phyloP scores from a whole-genome alignment of 64 coral and sea anemone genomes.

The Dendronephthya gigantea region DNA sequence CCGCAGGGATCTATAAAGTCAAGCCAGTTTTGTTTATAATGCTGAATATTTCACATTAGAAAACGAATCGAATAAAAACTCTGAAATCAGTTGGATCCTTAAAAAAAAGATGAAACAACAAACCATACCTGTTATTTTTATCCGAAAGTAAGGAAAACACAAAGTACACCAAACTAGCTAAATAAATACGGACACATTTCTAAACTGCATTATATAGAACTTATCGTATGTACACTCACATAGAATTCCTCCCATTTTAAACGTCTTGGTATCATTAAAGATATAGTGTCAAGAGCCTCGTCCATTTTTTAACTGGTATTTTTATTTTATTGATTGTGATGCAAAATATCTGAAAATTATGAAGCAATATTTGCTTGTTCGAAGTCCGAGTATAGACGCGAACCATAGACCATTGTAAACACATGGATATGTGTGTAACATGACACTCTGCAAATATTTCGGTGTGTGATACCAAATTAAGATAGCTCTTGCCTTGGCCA shows the following conservation, averaged over 20 bases:
- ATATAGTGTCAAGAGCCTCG: neutral
- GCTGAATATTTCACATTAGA: no score
- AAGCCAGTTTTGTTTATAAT: neutral
- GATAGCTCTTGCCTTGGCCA: no score
- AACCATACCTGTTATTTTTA: neutral
- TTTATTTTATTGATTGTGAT: neutral
- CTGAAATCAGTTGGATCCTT: no score
- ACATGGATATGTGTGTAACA: neutral
- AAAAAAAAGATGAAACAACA: neutral
- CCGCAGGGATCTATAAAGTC: neutral
- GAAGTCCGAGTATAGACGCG: neutral
- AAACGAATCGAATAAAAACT: no score
- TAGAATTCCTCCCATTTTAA: neutral
- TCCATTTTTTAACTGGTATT: neutral
- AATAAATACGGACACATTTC: neutral
- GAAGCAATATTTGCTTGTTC: neutral
- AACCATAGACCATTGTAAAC: no score
- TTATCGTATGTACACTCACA: no score
- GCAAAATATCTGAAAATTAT: neutral
- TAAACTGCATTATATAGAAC: no score
- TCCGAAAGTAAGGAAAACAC: no score
- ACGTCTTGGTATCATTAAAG: neutral
- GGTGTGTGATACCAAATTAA: neutral
- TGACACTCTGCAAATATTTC: neutral
- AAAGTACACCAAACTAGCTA: neutral